A percentile compares a stretch with the other conserved stretches of the same genome.
Conservation (phyloP, 2,113 vertebrate genomes). For the Hippocampus abdominalis region DNA sequence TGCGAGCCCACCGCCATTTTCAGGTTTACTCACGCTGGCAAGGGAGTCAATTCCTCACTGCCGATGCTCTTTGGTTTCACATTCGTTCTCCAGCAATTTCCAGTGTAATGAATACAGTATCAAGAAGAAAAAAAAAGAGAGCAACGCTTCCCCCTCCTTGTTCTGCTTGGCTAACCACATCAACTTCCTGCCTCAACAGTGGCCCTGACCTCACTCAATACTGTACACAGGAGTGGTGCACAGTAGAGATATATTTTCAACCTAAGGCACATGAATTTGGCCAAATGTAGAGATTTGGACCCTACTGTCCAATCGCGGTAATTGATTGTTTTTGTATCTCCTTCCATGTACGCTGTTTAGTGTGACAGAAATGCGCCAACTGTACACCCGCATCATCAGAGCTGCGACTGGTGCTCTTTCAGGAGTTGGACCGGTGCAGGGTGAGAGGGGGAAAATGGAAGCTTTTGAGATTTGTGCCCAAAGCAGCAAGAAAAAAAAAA, state of each 20-base stretch:
- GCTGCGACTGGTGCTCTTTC: no score
- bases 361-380: no score
- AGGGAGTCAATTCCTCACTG: neutral
- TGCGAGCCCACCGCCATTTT: constrained; percentile 26
- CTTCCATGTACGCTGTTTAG: no score
- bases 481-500: no score
- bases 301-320: no score
- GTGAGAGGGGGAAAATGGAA: no score
- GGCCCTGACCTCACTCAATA: neutral
- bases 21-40: constrained; percentile 31
- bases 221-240: neutral
- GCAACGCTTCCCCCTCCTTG: constrained; percentile 47
- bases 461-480: no score
- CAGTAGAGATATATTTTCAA: neutral
- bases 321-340: no score
- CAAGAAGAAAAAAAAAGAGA: constrained; percentile 12
- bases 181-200: constrained; percentile 53
- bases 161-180: constrained; percentile 55
- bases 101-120: constrained; percentile 8
- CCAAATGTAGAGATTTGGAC: no score
- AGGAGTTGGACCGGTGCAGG: no score
- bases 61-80: constrained; percentile 17
- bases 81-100: constrained; percentile 20
- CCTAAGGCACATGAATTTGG: no score
- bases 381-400: no score